Conservation (phyloP, 1,140 invertebrate genomes). For the Chrysoperla carnea region DNA sequence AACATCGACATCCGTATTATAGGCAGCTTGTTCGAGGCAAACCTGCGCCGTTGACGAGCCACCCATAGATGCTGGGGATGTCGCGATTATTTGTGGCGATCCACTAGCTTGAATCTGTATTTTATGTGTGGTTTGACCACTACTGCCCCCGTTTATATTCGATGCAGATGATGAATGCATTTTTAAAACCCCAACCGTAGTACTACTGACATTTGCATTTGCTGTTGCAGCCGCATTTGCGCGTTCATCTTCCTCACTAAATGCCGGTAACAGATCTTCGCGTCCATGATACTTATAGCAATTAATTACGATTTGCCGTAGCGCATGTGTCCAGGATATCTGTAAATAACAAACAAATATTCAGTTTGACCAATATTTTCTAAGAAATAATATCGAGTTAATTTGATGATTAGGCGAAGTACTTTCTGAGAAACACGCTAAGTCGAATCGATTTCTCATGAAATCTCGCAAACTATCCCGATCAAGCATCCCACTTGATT, state of each 20-base stretch:
- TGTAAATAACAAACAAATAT: slow-evolving; percentile 25
- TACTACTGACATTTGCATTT: slow-evolving; percentile 22
- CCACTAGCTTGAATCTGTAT: slow-evolving; percentile 29
- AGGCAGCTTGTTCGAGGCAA: slow-evolving; percentile 47
- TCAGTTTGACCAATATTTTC: too few relatives aligned
- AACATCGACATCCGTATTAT: slow-evolving; percentile 43
- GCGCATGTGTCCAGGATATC: slow-evolving; percentile 97
- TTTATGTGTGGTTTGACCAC: slow-evolving; percentile 24
- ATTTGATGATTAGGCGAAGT: too few relatives aligned
- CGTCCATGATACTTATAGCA: slow-evolving; percentile 96
- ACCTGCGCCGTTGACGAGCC: slow-evolving; percentile 48
- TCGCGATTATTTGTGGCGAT: slow-evolving; percentile 29
- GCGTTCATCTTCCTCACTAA: slow-evolving; percentile 82
- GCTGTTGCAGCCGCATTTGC: slow-evolving; percentile 29
- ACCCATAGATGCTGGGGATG: slow-evolving; percentile 36
- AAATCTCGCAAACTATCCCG: too few relatives aligned
- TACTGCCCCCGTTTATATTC: slow-evolving; percentile 18
- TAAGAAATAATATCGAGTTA: too few relatives aligned
- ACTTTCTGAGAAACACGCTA: too few relatives aligned
- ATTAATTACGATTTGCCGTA: slow-evolving; percentile 93
- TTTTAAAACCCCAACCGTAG: slow-evolving; percentile 44
- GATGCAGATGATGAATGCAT: slow-evolving; percentile 34
- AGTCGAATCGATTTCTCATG: neutral
- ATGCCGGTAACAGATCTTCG: slow-evolving; percentile 87
- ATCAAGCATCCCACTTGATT: too few relatives aligned